phyloP scores from a whole-genome alignment of 2,797 vertebrate genomes.

The Linurgus olivaceus region DNA sequence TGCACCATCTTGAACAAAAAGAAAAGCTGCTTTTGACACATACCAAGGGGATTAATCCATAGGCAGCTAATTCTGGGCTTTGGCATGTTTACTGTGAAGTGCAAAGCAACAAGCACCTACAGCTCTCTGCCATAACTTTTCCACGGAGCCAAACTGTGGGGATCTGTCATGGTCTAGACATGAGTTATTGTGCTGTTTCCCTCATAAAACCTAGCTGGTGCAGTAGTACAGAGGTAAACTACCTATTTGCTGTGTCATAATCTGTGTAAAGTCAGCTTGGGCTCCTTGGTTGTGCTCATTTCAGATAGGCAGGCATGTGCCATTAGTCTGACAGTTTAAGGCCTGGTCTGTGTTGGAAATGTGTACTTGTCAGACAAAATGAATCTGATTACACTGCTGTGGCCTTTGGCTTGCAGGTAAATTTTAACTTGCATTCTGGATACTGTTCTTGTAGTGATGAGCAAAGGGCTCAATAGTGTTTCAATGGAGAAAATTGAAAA shows the following conservation, averaged over 20 bases:
- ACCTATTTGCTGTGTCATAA: background rate
- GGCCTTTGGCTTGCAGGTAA: background rate
- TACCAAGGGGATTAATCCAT: background rate
- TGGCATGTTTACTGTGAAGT: background rate
- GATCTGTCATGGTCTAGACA: background rate
- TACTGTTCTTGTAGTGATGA: background rate
- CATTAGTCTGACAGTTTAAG: background rate
- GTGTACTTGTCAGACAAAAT: background rate
- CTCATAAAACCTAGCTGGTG: background rate
- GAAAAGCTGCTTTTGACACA: background rate
- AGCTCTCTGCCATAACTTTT: background rate
- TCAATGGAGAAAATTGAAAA: background rate
- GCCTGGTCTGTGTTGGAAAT: background rate
- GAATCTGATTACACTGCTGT: background rate
- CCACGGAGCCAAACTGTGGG: fast-evolving
- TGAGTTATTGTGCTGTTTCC: background rate
- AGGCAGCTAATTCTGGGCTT: background rate
- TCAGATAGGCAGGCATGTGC: fast-evolving
- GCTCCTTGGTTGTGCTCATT: background rate
- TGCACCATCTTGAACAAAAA: background rate
- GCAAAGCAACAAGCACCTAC: background rate
- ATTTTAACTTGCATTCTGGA: background rate
- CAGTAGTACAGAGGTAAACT: background rate
- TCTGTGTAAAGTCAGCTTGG: background rate
- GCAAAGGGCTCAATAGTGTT: background rate